These are phyloP conservation scores for Accipiter virgatus DNA, from an alignment of 2,113 vertebrate species.

Conservation along the genomic window DNA sequence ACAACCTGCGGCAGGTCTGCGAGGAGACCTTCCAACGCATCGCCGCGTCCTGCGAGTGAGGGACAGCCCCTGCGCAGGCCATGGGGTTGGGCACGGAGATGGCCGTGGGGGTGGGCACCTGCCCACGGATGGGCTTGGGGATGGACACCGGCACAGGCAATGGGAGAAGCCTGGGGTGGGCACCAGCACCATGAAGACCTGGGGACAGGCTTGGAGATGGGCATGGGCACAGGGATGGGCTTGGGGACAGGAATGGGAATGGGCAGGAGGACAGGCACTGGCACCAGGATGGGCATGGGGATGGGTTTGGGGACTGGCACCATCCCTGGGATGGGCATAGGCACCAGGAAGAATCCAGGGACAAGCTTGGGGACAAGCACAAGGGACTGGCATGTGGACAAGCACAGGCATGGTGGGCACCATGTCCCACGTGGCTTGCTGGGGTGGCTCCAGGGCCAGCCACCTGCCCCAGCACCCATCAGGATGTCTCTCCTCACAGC, in stretches of 20 bases:
- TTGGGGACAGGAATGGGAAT: neutral
- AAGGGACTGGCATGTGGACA: fast-evolving
- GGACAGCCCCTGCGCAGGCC: fast-evolving
- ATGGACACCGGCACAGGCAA: neutral
- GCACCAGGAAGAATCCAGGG: neutral
- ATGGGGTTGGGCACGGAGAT: fast-evolving
- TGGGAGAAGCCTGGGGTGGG: neutral
- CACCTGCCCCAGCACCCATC: neutral
- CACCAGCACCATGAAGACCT: neutral
- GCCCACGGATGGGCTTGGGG: neutral
- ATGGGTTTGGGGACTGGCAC: fast-evolving
- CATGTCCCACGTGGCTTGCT: fast-evolving
- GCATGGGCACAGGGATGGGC: too few species aligned
- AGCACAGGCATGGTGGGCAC: fast-evolving
- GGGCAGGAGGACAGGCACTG: too few species aligned
- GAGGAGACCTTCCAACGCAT: constrained; percentile 86
- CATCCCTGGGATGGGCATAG: neutral
- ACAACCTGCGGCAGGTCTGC: constrained; percentile 79
- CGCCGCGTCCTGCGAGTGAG: constrained; percentile 78
- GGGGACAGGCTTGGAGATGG: neutral
- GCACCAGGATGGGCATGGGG: too few species aligned
- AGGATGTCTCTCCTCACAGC: constrained; percentile 47
- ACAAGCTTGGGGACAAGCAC: too few species aligned
- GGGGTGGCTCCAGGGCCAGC: neutral
- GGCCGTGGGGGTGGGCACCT: neutral